Conservation (phyloP, 2,888 invertebrate species). For the Scrobipalpa costella region DNA sequence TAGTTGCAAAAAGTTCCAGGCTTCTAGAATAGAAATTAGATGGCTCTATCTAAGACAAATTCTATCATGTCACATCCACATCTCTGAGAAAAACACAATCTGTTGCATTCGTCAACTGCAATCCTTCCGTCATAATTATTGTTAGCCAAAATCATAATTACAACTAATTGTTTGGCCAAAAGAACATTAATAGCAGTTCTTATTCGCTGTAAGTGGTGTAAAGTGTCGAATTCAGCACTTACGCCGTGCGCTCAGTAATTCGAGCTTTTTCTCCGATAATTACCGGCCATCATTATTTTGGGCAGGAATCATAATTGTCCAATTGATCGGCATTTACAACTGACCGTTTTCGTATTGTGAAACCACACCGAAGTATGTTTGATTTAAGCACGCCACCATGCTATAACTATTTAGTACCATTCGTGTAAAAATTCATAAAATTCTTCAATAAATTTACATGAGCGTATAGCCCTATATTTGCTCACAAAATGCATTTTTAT, state of each 20-base stretch:
- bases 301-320: constrained; percentile 23
- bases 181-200: constrained; percentile 57
- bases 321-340: constrained; percentile 18
- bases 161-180: constrained; percentile 47
- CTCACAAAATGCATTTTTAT: constrained; percentile 24
- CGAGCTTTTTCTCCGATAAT: constrained; percentile 24
- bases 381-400: background rate
- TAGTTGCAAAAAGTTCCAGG: background rate
- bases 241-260: constrained; percentile 17
- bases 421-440: constrained; percentile 15
- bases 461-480: constrained; percentile 17
- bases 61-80: too few species aligned
- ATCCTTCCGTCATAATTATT: constrained; percentile 31
- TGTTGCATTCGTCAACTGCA: background rate
- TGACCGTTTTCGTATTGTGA: constrained; percentile 6
- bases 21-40: too few species aligned
- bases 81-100: background rate
- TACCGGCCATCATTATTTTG: constrained; percentile 22
- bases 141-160: constrained; percentile 41
- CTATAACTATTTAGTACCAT: background rate
- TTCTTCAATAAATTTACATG: constrained; percentile 7
- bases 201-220: constrained; percentile 46
- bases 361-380: background rate
- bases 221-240: constrained; percentile 54
- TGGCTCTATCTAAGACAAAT: too few species aligned